Conservation (phyloP, 2,113 vertebrate species). For the Talpa occidentalis region DNA sequence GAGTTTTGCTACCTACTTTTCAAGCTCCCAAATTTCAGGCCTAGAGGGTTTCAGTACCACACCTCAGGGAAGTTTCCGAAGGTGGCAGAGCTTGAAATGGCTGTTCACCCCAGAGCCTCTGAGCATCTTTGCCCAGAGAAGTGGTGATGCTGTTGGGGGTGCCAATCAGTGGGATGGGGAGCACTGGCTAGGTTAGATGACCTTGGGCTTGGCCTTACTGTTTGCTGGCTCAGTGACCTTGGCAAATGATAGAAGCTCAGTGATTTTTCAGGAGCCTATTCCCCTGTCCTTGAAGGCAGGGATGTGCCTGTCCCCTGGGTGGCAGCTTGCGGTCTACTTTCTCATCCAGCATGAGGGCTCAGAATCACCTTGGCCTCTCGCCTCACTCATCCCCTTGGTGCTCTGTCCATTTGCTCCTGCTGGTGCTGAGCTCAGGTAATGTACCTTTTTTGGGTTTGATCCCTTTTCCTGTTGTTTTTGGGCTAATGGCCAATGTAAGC, state of each 20-base stretch:
- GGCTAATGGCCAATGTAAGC: constrained; percentile 50
- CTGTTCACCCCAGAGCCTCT: background rate
- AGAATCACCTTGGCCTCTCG: too few species aligned
- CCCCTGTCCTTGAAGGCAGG: background rate
- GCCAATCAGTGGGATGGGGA: background rate
- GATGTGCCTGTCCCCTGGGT: too few species aligned
- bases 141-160: background rate
- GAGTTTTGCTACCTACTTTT: background rate
- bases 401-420: too few species aligned
- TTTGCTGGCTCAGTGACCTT: background rate
- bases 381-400: too few species aligned
- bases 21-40: background rate
- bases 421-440: background rate
- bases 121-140: background rate
- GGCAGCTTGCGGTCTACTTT: fast-evolving
- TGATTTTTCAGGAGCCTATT: background rate
- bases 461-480: constrained; percentile 30
- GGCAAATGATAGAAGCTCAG: background rate
- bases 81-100: background rate
- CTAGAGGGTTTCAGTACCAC: background rate
- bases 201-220: background rate
- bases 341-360: fast-evolving
- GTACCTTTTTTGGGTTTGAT: constrained; percentile 8
- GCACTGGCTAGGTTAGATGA: fast-evolving
- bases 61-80: background rate